Base-by-base conservation (phyloP, 2,113 vertebrate genomes). In the Etheostoma cragini region DNA sequence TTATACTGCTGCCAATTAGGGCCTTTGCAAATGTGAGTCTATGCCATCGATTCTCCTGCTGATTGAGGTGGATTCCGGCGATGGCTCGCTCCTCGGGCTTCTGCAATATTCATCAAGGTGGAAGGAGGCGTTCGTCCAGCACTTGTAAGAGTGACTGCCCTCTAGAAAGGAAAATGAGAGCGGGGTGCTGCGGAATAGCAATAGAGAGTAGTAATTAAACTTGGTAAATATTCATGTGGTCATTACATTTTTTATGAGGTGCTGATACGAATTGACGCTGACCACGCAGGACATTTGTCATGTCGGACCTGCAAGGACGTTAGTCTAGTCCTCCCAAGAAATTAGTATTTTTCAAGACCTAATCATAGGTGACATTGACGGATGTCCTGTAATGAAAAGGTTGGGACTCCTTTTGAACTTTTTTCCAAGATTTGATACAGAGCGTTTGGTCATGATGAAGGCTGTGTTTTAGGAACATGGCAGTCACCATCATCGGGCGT, bases 151-250 rank as follows among this genome's bases (percentile, higher is more conserved):
- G 78, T 86, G 58, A 70, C 83, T 87, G 80, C 89, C 90, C 89
- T 86, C 79, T 16, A 30, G 70, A 84, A 86, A 77, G 54, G 66
- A 76, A 82, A 61, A 67, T 30, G 65, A 24, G 67, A 73, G 19
- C 77, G 22, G 77, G 74, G 57, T 65, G 54, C 7, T 19, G 66
- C 72, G 45, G 80, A 82, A 87, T 72, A 66, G 76, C 90, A 83
- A 82, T 79, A 76, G 62, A 63, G 84, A 90, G 77, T 75, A 46
- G 86, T 93, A 91, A 94, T 95, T 92, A 93, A 91, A 86, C 72
- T 78, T 82, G 33, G 89, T 93, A 93, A 95, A 94, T 95, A 94
- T 94, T 94, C 92, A 94, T 94, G 90, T 71, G 82, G 83, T 91
- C 86, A 89, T 93, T 94, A 88, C 88, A 93, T 93, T 93, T 91